These are phyloP conservation scores for Chelidonichthys spinosus DNA, from an alignment of 2,797 vertebrate genomes.

Conservation along the genomic window DNA sequence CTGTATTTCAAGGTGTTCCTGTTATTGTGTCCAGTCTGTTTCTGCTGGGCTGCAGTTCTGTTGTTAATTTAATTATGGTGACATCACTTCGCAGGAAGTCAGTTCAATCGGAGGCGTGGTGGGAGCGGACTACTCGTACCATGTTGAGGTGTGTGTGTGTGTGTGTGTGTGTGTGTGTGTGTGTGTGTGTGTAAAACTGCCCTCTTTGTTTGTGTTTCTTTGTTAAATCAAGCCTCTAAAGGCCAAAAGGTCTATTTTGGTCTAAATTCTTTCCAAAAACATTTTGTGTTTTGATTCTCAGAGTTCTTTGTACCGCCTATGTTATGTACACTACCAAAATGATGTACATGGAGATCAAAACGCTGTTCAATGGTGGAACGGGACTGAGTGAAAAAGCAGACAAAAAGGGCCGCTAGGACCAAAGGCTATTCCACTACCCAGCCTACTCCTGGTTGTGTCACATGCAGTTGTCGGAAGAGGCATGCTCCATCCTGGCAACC, in stretches of 20 bases:
- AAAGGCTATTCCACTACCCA: no score
- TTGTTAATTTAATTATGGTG: conserved; percentile 41
- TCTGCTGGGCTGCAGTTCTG: neutral
- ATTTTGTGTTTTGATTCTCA: conserved; percentile 50
- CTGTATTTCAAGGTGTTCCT: conserved; percentile 50
- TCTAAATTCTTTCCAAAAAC: conserved; percentile 32
- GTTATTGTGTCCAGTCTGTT: conserved; percentile 50
- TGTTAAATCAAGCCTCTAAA: conserved; percentile 62
- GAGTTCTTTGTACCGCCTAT: neutral
- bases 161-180: conserved; percentile 14
- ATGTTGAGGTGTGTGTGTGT: conserved; percentile 27
- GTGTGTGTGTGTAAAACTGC: conserved; percentile 5
- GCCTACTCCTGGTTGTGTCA: no score
- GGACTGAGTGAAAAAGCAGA: neutral
- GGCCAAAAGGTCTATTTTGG: conserved; percentile 66
- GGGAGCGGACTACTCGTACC: conserved; percentile 30
- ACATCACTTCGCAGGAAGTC: conserved; percentile 54
- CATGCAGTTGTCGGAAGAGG: no score
- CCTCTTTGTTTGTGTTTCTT: conserved; percentile 61
- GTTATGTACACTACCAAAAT: neutral
- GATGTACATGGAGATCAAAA: neutral
- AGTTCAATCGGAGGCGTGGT: conserved; percentile 60
- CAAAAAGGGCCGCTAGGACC: neutral
- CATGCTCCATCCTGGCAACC: no score
- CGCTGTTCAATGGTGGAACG: neutral